Base-by-base conservation (phyloP, 2,113 vertebrate species). In the Agapornis roseicollis region DNA sequence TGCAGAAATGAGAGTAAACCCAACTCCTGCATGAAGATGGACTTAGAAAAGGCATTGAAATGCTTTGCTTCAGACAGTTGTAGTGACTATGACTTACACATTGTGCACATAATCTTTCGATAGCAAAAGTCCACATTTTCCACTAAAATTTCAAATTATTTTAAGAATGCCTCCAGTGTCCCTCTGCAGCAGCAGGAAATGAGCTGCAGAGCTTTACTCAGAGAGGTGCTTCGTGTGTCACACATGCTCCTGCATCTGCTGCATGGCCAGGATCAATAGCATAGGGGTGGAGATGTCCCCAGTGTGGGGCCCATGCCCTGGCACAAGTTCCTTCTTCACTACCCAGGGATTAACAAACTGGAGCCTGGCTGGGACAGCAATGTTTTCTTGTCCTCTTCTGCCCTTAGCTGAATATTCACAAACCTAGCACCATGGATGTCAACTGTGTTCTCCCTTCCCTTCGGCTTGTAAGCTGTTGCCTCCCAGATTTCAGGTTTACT, bases 241-340 rank as follows among this genome's bases (percentile, higher is more conserved):
- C 15, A 6, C 2, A 1, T 24, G 17, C 35, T 47, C 28, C 64
- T 1, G 2, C 42, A 22, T 42, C 63, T 29, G 27, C 53, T 39
- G 7, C n/a, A 17, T 23, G 25, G 17, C 41, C 2, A 0, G 10
- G 6, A 74, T 47, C 25, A 49, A 69, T 31, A 53, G 52, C 41
- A 19, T 25, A 37, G 47, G 29, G 18, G 13, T 46, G 33, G 33
- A 35, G 56, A n/a, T 24, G 33, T 7, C 56, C 33, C 7, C 3
- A 3, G 4, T 1, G 33, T 0, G 2, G 65, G 28, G 25, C 60
- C 81, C 56, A 29, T 0, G 1, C 50, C 31, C n/a, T 71, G 24
- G 25, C 64, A 87, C 49, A 39, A 39, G 10, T 23, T 65, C 29
- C 56, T 70, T 42, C 44, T 15, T 23, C 2, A 2, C 18, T 23